Percentiles rank a stretch among this genome's conserved stretches.
phyloP scores from a whole-genome alignment of 2,113 vertebrate species.

The Anthoscopus minutus region DNA sequence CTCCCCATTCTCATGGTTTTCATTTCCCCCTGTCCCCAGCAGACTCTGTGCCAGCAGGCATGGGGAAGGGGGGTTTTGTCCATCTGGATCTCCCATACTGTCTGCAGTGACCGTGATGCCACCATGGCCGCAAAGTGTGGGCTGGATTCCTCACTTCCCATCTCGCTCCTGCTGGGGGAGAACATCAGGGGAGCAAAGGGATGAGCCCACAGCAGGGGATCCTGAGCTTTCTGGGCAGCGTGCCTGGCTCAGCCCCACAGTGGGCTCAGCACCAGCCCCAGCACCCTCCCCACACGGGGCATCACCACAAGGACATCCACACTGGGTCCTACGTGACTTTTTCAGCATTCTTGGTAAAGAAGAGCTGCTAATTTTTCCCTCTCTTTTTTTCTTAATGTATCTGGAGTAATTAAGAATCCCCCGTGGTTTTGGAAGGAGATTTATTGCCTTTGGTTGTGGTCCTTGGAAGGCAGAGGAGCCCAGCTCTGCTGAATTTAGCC shows the following conservation, averaged over 20 bases:
- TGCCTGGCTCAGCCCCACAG: neutral
- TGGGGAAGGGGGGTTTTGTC: neutral
- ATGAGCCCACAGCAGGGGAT: neutral
- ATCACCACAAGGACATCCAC: neutral
- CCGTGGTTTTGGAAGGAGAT: conserved; percentile 17
- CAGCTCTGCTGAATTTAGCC: conserved; percentile 50
- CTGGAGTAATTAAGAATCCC: conserved; percentile 33
- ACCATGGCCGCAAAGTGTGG: neutral
- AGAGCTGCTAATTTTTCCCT: neutral
- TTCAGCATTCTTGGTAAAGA: neutral
- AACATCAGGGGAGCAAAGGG: neutral
- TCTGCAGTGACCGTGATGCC: neutral
- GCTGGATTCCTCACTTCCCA: neutral
- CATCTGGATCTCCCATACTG: neutral
- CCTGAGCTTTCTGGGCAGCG: neutral
- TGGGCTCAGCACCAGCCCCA: neutral
- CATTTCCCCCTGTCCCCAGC: neutral
- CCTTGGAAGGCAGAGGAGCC: neutral
- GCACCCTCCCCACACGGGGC: neutral
- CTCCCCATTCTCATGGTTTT: neutral
- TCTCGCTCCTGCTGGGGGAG: accelerated
- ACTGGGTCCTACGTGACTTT: neutral
- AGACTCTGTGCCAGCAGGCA: neutral
- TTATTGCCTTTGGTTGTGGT: conserved; percentile 60
- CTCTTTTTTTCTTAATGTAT: neutral